Evolutionary conservation across 2,797 vertebrate species (phyloP).

Genomic region (Nyctibius grandis): DNA sequence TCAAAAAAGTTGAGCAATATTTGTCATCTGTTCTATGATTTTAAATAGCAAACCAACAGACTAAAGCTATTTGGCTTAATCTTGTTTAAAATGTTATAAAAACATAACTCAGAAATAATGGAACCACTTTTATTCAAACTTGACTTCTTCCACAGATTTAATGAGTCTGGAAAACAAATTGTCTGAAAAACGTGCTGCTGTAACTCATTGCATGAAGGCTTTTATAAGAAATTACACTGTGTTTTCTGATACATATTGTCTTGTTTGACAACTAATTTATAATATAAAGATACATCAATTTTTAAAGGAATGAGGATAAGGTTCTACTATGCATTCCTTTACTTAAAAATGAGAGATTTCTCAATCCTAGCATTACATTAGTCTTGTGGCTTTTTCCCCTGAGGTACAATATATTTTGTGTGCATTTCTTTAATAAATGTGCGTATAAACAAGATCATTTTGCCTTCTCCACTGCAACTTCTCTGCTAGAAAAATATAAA

Average conservation of each 20-base stretch:
- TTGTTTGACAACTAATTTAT: slow-evolving; percentile 44
- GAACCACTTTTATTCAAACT: slow-evolving; percentile 21
- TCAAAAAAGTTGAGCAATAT: background rate
- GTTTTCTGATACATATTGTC: slow-evolving; percentile 4
- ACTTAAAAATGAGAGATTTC: slow-evolving; percentile 32
- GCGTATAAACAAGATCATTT: slow-evolving; percentile 44
- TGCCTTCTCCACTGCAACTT: background rate
- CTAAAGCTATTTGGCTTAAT: background rate
- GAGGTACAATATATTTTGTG: slow-evolving; percentile 13
- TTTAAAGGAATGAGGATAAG: background rate
- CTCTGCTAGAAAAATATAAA: background rate
- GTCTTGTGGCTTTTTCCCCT: background rate
- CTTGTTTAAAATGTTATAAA: slow-evolving; percentile 39
- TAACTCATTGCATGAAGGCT: slow-evolving; percentile 11
- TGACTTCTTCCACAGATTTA: slow-evolving; percentile 15
- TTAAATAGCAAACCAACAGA: background rate
- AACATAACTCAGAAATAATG: slow-evolving; percentile 24
- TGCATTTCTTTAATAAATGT: slow-evolving; percentile 46
- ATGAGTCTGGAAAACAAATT: slow-evolving; percentile 30
- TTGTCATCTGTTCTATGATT: background rate
- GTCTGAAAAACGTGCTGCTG: background rate
- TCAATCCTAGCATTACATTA: background rate
- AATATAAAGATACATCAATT: background rate
- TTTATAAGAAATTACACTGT: slow-evolving; percentile 27
- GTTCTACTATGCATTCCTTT: background rate